These are phyloP conservation scores for Murina feae DNA, from an alignment of 2,113 vertebrate genomes.

Conservation along the genomic window DNA sequence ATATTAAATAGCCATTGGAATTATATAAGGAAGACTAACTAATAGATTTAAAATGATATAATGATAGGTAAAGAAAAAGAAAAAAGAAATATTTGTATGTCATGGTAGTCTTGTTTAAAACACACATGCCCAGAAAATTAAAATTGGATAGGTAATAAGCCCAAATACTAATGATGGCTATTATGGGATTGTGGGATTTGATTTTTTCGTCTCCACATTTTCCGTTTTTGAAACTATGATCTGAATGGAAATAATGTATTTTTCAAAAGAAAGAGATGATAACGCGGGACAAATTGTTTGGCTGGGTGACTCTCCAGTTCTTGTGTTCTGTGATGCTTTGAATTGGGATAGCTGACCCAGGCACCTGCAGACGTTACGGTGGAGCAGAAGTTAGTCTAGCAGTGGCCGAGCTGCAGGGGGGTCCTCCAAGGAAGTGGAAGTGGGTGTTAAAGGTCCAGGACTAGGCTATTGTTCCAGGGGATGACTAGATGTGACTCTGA, in stretches of 20 bases:
- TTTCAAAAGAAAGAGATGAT: background rate
- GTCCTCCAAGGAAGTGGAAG: background rate
- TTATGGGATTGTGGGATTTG: background rate
- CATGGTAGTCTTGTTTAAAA: background rate
- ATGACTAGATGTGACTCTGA: background rate
- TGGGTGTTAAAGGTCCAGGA: background rate
- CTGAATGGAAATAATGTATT: background rate
- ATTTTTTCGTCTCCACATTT: background rate
- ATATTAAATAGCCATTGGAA: background rate
- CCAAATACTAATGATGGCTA: background rate
- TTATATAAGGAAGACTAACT: background rate
- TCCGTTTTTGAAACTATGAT: background rate
- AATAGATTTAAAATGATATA: background rate
- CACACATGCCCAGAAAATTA: background rate
- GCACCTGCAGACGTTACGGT: fast-evolving
- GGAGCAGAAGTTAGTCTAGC: background rate
- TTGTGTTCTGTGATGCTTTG: background rate
- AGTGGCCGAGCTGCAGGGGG: background rate
- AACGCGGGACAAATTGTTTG: background rate
- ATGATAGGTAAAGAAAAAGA: background rate
- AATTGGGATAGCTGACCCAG: background rate
- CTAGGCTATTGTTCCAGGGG: background rate
- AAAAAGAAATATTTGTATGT: background rate
- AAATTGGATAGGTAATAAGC: background rate
- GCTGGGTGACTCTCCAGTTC: background rate